Evolutionary conservation across 2,797 vertebrate species (phyloP).

Genomic region (Avahi laniger): DNA sequence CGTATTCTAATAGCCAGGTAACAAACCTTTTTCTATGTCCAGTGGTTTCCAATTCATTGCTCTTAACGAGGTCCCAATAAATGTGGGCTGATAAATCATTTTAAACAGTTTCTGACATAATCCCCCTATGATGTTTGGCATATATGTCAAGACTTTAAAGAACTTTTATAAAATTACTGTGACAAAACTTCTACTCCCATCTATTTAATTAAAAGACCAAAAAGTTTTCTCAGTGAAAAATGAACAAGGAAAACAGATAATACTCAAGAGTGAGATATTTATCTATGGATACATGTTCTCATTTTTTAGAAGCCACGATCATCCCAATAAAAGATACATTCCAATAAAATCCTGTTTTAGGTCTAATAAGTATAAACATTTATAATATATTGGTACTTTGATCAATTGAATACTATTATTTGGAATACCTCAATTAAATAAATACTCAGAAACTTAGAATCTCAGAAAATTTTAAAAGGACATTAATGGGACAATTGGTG

Average conservation of each 20-base stretch:
- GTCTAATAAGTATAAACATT: background rate
- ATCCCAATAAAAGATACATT: background rate
- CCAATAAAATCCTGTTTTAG: background rate
- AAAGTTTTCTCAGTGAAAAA: slow-evolving; percentile 5
- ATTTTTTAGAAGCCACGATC: background rate
- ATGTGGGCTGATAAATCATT: background rate
- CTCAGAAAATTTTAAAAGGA: slow-evolving; percentile 14
- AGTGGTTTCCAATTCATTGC: background rate
- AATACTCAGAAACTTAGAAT: background rate
- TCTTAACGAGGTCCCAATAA: background rate
- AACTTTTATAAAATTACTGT: background rate
- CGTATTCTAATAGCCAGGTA: background rate
- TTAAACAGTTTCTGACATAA: background rate
- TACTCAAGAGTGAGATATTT: background rate
- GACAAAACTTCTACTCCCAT: background rate
- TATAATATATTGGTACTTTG: background rate
- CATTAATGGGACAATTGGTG: background rate
- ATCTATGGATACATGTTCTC: background rate
- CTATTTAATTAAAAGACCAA: background rate
- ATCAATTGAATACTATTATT: background rate
- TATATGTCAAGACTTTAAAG: background rate
- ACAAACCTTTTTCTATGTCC: background rate
- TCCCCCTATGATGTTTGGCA: background rate
- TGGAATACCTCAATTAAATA: background rate
- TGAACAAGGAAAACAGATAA: background rate